phyloP scores from a whole-genome alignment of 2,888 invertebrate species.

The Sialis fuliginosa region DNA sequence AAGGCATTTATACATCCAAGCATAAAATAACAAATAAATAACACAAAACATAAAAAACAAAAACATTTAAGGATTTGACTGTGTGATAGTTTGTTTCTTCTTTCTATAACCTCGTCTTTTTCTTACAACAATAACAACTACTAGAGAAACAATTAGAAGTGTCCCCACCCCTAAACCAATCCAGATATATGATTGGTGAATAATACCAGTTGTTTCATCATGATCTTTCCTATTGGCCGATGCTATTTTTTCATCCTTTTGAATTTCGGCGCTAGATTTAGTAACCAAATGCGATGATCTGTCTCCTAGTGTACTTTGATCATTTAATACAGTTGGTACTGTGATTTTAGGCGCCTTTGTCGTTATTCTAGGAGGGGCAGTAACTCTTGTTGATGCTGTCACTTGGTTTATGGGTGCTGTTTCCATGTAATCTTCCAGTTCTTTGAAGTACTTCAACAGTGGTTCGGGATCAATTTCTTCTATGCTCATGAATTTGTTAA shows the following conservation, averaged over 20 bases:
- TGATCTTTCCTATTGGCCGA: too few species aligned
- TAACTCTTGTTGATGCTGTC: slow-evolving; percentile 2
- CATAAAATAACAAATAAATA: too few species aligned
- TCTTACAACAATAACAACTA: not conserved
- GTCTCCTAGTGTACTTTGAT: too few species aligned
- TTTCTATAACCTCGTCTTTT: not conserved
- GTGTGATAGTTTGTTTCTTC: not conserved
- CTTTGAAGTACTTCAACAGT: slow-evolving; percentile 34
- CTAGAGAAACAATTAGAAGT: not conserved
- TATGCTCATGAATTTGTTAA: slow-evolving; percentile 29
- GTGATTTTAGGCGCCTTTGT: too few species aligned
- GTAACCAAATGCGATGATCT: too few species aligned
- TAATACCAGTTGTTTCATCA: too few species aligned
- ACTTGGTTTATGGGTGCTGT: slow-evolving; percentile 21
- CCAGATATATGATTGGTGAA: not conserved
- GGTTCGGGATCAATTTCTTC: slow-evolving; percentile 30
- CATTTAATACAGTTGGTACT: too few species aligned
- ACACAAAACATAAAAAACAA: too few species aligned
- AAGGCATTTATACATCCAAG: too few species aligned
- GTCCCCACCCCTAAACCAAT: not conserved
- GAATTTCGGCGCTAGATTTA: too few species aligned
- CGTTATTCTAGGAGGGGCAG: too few species aligned
- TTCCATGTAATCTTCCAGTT: slow-evolving; percentile 34
- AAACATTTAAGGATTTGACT: not conserved
- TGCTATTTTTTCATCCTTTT: too few species aligned